Base-by-base conservation (phyloP, 2,797 vertebrate species). In the Liasis olivaceus region DNA sequence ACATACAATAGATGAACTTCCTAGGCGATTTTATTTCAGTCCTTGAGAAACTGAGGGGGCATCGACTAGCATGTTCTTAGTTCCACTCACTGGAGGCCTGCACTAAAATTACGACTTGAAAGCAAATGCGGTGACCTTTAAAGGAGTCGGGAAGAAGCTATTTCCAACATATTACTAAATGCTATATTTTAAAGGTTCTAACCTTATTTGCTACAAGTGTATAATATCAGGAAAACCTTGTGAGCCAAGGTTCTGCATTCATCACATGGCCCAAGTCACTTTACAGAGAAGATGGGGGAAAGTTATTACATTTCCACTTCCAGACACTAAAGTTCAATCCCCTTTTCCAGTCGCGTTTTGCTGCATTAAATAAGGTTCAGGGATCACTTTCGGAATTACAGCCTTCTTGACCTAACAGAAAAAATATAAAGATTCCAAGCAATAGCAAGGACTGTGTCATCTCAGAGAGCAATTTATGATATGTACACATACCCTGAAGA, bases 71-170 rank as follows among this genome's bases (percentile, higher is more conserved):
- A 14, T 95, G 90, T 95, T 97, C 97, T 94, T 93, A 95, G 96
- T 92, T 96, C 96, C 94, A 95, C 93, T 95, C 91, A 56, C 94
- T 31, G 92, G 94, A 96, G 94, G 95, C 91, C 96, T 64, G 94
- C 96, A 95, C 96, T 98, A 97, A 98, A 97, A 96, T 92, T 94
- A 97, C 17, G 85, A 94, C 95, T 94, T 95, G 96, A 97, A 98
- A 98, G 97, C 97, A 98, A 98, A 98, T 95, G 96, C 84, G 0
- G 96, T 98, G 98, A 98, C 98, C 98, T 98, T 98, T 98, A 98
- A 97, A 97, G 94, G 95, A 98, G 97, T 97, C 2, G 89, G 97
- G 97, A 97, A 97, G 98, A 94, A 97, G 97, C 96, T 96, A 97
- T 97, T 98, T 98, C 96, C 95, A 95, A 94, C 95, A 96, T 95